phyloP scores from a whole-genome alignment of 1,140 invertebrate species.

The Anoplolepis gracilipes region DNA sequence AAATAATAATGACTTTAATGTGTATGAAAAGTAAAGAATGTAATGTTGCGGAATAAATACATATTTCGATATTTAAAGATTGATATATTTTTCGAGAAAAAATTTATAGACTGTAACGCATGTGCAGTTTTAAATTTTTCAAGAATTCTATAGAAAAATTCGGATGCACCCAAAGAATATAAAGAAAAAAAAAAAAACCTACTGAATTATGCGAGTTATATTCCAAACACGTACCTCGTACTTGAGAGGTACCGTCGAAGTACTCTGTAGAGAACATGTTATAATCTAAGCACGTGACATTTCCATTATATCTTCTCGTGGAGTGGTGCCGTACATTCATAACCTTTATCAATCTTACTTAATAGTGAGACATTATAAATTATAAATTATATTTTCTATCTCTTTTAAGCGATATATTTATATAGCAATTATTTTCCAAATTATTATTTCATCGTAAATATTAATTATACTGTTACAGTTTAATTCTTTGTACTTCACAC shows the following conservation, averaged over 20 bases:
- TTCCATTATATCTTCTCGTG: conserved; percentile 36
- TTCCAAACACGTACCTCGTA: conserved; percentile 44
- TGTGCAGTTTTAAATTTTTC: conserved; percentile 9
- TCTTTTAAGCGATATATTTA: neutral
- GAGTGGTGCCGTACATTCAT: conserved; percentile 12
- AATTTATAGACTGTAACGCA: neutral
- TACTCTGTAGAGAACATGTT: conserved; percentile 10
- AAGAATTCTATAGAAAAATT: neutral
- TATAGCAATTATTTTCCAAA: neutral
- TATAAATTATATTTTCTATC: neutral
- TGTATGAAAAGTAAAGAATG: neutral
- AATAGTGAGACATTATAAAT: neutral
- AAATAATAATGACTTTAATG: neutral
- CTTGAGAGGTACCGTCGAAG: conserved; percentile 23
- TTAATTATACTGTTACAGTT: neutral
- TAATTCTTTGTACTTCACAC: no score
- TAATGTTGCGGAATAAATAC: neutral
- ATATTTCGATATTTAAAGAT: neutral
- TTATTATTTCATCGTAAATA: neutral
- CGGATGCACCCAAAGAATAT: neutral
- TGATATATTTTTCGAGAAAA: neutral
- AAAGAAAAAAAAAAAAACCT: conserved; percentile 30
- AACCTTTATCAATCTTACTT: conserved; percentile 21
- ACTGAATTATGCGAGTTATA: conserved; percentile 22
- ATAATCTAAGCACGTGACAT: conserved; percentile 35